Evolutionary conservation across 2,888 invertebrate genomes (phyloP), one percentile per base, ranked within the genome.

Genomic region (Brenthis daphne): DNA sequence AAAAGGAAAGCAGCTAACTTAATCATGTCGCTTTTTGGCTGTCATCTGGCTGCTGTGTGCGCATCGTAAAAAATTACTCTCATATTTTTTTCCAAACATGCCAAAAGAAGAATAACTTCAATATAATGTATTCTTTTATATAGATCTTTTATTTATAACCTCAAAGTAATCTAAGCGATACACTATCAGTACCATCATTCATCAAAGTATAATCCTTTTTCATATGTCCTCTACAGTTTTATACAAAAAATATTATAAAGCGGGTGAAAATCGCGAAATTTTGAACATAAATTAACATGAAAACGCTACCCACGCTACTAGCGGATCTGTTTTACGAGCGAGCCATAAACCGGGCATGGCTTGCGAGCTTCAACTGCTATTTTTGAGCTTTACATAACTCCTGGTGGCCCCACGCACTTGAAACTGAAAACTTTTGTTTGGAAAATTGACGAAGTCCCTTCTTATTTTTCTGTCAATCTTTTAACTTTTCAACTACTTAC

Each of bases 381-480:
- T 79, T 79, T 73, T 77, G 75, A 77, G 75, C 70, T 76, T 78
- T 78, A 78, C 74, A 71, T 79, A 75, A 77, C 75, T 63, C 66
- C 66, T 61, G 67, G 60, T 51, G 11, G 56, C 67, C 50, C 57
- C 66, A 58, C 69, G 69, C 66, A 63, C 66, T 66, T 33, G 57
- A 57, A 69, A 66, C 57, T 69, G 57, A 63, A 48, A 66, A 57
- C 55, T 51, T 54, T 65, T 65, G 54, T 58, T 60, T 60, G 47
- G 57, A 14, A 20, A 53, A 57, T 37, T 43, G 65, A 63, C 50
- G 63, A 43, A 51, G 57, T 63, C 43, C 54, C 20, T 11, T 43
- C 47, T 24, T 20, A 20, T 56, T 63, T 56, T 63, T 43, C 33
- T 55, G 8, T 8, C 8, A 37, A 8, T 43, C 37, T 43, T 43